Conservation (phyloP, 2,797 vertebrate species). For the Meriones psammophilus region DNA sequence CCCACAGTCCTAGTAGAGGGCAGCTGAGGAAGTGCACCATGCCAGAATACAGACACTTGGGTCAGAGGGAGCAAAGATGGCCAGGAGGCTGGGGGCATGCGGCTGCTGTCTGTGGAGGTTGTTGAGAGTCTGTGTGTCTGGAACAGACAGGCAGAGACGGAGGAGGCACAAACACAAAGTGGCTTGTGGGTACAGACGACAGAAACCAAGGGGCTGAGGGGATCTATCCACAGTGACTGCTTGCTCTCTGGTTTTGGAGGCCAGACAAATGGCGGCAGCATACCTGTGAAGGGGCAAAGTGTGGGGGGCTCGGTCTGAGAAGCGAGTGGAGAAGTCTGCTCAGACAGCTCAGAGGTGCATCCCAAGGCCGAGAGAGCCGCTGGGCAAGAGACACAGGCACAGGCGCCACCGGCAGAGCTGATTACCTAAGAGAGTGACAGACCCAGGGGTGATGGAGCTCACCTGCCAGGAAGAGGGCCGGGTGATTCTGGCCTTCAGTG, state of each 20-base stretch:
- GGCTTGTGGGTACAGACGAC: not conserved
- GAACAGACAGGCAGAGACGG: not conserved
- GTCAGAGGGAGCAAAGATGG: not conserved
- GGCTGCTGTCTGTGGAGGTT: not conserved
- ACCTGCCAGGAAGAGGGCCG: rapidly evolving
- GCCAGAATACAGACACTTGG: not conserved
- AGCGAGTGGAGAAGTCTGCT: no score
- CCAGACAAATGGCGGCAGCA: not conserved
- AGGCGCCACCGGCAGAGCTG: not conserved
- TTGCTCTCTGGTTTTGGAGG: not conserved
- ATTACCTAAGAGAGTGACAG: rapidly evolving
- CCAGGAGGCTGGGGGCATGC: not conserved
- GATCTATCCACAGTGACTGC: rapidly evolving
- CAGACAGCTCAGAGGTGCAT: not conserved
- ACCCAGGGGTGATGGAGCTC: not conserved
- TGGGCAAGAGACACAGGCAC: not conserved
- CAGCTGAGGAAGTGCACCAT: no score
- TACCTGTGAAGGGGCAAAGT: not conserved
- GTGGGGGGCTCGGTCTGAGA: not conserved
- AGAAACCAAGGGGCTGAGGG: not conserved
- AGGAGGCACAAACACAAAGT: not conserved
- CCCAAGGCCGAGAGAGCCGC: rapidly evolving
- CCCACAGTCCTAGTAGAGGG: not conserved
- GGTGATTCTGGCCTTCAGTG: no score
- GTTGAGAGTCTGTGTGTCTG: not conserved